A percentile compares a stretch with the other conserved stretches of the same genome.
Evolutionary conservation across 2,113 vertebrate species (phyloP).

Genomic region (Halcyon senegalensis): DNA sequence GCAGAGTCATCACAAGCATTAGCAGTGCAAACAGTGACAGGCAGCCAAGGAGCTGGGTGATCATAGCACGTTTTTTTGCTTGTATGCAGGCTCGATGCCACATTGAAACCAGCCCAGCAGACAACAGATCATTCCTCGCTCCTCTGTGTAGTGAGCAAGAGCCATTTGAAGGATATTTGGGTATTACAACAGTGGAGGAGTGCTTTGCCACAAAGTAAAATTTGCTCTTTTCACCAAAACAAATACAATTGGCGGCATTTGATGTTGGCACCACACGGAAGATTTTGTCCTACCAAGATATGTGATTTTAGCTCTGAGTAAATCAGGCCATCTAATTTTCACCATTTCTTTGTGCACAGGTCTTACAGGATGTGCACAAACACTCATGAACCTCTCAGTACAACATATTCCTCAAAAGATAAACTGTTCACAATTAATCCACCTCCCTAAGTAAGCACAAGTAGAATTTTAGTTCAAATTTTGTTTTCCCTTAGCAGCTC

Average conservation of each 20-base stretch:
- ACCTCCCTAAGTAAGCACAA: neutral
- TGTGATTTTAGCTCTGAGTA: neutral
- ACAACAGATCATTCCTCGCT: neutral
- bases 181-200: neutral
- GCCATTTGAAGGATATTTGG: neutral
- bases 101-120: neutral
- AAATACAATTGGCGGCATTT: neutral
- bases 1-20: neutral
- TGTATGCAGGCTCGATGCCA: neutral
- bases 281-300: neutral
- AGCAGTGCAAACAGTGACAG: neutral
- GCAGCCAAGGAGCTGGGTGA: neutral
- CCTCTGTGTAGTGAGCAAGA: neutral
- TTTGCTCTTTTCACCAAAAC: neutral
- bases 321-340: neutral
- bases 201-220: neutral
- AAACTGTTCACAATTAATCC: neutral
- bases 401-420: neutral
- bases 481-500: neutral
- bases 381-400: neutral
- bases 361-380: neutral
- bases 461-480: neutral
- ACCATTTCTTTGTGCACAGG: neutral
- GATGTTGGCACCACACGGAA: neutral
- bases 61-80: neutral